Evolutionary conservation across 2,888 invertebrate genomes (phyloP).

Genomic region (Hetaerina titia): DNA sequence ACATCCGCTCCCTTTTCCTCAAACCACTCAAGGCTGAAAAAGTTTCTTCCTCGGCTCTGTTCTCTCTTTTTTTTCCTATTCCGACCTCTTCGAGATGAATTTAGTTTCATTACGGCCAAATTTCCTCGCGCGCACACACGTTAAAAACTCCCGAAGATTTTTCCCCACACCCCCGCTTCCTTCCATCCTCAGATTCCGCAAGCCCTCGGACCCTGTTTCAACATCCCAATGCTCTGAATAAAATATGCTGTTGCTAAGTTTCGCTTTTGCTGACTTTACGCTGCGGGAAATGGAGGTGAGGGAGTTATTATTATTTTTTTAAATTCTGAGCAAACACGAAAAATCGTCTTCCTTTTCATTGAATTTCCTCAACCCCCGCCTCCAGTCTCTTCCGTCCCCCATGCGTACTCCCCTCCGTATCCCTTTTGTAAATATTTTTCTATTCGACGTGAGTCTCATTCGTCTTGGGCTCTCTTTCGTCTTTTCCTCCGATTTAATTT

Average conservation of each 20-base stretch:
- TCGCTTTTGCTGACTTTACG: constrained; percentile 13
- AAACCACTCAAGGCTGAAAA: constrained; percentile 15
- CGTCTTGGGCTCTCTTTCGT: not conserved
- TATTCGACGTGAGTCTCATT: not conserved
- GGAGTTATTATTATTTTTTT: constrained; percentile 17
- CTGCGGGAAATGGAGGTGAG: not conserved
- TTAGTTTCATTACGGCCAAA: constrained; percentile 46
- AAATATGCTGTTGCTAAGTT: constrained; percentile 48
- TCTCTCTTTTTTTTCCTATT: not conserved
- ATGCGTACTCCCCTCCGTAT: not conserved
- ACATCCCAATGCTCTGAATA: constrained; percentile 28
- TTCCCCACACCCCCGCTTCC: not conserved
- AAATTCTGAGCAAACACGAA: constrained; percentile 2
- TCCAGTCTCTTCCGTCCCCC: not conserved
- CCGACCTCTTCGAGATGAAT: constrained; percentile 43
- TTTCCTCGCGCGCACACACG: not conserved
- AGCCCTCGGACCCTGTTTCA: not conserved
- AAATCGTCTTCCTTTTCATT: not conserved
- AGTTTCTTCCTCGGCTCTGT: not conserved
- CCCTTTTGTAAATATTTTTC: not conserved
- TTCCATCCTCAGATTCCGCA: not conserved
- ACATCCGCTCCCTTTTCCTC: not conserved
- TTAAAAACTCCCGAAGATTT: constrained; percentile 4
- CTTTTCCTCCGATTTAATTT: not conserved
- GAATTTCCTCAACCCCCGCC: not conserved